phyloP scores from a whole-genome alignment of 2,113 vertebrate species.

The Peromyscus leucopus region DNA sequence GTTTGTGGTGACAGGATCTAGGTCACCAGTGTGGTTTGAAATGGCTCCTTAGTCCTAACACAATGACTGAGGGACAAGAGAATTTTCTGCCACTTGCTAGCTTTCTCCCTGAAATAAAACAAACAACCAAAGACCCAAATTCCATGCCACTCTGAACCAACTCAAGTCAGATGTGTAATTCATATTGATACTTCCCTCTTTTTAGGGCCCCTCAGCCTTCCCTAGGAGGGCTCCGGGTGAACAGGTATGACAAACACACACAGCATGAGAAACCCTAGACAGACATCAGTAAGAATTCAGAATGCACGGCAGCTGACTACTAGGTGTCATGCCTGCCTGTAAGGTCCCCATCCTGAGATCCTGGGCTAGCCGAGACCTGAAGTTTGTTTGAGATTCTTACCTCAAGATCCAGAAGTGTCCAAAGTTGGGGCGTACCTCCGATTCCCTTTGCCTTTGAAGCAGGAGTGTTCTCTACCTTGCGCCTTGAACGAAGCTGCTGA shows the following conservation, averaged over 20 bases:
- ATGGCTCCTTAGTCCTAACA: background rate
- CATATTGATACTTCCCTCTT: background rate
- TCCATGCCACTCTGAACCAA: background rate
- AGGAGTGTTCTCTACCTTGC: slow-evolving; percentile 24
- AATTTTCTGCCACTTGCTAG: background rate
- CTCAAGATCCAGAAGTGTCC: slow-evolving; percentile 54
- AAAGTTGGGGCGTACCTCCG: background rate
- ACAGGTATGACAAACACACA: background rate
- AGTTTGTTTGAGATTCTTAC: slow-evolving; percentile 66
- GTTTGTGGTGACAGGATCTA: slow-evolving; percentile 28
- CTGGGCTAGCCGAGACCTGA: background rate
- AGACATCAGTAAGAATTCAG: background rate
- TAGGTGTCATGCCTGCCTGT: background rate
- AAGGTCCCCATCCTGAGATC: background rate
- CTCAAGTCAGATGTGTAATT: background rate
- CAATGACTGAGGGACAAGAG: background rate
- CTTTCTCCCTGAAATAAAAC: background rate
- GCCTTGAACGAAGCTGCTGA: slow-evolving; percentile 63
- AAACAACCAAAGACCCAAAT: background rate
- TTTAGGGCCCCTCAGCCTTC: background rate
- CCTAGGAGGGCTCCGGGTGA: background rate
- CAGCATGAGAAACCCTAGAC: background rate
- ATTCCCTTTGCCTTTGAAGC: slow-evolving; percentile 64
- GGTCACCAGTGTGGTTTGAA: background rate
- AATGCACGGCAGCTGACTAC: background rate